Evolutionary conservation across 1,140 invertebrate species (phyloP).

Genomic region (Nylanderia fulva): DNA sequence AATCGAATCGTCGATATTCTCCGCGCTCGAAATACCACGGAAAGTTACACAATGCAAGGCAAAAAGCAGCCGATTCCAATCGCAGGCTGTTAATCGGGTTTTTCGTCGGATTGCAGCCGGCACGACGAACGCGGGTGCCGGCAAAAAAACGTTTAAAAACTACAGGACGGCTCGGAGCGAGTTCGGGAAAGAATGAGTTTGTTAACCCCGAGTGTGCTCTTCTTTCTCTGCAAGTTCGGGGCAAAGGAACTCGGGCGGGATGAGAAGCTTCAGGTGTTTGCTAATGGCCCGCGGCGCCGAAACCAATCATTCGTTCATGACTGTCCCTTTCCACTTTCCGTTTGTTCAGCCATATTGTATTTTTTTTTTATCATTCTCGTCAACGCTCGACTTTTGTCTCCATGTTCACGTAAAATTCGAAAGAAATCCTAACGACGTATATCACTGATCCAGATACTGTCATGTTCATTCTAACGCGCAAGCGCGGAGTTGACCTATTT

Average conservation of each 20-base stretch:
- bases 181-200: conserved; percentile 53
- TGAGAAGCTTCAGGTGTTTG: conserved; percentile 67
- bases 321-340: neutral
- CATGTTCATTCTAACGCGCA: neutral
- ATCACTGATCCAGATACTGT: neutral
- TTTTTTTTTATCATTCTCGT: conserved; percentile 60
- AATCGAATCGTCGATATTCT: conserved; percentile 29
- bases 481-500: neutral
- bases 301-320: conserved; percentile 58
- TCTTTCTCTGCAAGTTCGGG: conserved; percentile 43
- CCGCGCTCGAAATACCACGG: conserved; percentile 3
- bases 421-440: neutral
- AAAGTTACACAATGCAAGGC: conserved; percentile 39
- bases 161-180: conserved; percentile 5
- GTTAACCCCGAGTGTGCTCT: conserved; percentile 35
- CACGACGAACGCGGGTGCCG: neutral
- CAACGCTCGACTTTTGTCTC: conserved; percentile 31
- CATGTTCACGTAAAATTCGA: conserved; percentile 15
- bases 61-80: conserved; percentile 56
- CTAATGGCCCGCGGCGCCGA: conserved; percentile 59
- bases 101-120: conserved; percentile 39
- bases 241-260: conserved; percentile 14
- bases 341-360: conserved; percentile 47
- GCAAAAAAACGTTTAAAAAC: conserved; percentile 60
- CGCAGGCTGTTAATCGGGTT: conserved; percentile 51